These are phyloP conservation scores for Dascyllus trimaculatus DNA, from an alignment of 2,113 vertebrate genomes.

Conservation along the genomic window DNA sequence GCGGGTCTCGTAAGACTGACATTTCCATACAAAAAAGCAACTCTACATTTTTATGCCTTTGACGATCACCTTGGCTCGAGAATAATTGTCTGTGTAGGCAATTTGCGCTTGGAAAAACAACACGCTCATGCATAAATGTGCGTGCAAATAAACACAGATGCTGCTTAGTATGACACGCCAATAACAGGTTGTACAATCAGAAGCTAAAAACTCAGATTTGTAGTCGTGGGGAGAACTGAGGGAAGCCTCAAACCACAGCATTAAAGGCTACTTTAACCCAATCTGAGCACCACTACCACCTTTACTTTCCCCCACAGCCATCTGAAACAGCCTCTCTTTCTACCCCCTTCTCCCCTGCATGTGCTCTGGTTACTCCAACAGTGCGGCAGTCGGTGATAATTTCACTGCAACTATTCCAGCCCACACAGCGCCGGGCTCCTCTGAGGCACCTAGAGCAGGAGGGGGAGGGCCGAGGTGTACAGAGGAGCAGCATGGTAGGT, in stretches of 20 bases:
- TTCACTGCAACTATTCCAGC: constrained; percentile 58
- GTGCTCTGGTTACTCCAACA: constrained; percentile 17
- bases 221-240: too few species aligned
- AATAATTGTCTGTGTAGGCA: constrained; percentile 18
- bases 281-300: not conserved
- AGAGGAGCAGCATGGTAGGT: constrained; percentile 69
- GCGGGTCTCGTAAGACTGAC: constrained; percentile 1
- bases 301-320: not conserved
- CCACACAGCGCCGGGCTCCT: constrained; percentile 48
- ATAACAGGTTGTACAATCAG: constrained; percentile 1
- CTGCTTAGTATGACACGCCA: not conserved
- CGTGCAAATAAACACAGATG: not conserved
- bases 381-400: constrained; percentile 45
- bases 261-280: not conserved
- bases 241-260: not conserved
- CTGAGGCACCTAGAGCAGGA: constrained; percentile 43
- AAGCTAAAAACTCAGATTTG: not conserved
- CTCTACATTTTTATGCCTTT: constrained; percentile 27
- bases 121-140: not conserved
- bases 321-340: not conserved
- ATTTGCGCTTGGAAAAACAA: constrained; percentile 13
- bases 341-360: not conserved
- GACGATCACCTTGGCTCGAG: constrained; percentile 27
- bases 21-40: constrained; percentile 3
- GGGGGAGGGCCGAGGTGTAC: constrained; percentile 6